Percentiles rank a stretch among this genome's conserved stretches.
Evolutionary conservation across 2,113 vertebrate species (phyloP).

Genomic region (Rissa tridactyla): DNA sequence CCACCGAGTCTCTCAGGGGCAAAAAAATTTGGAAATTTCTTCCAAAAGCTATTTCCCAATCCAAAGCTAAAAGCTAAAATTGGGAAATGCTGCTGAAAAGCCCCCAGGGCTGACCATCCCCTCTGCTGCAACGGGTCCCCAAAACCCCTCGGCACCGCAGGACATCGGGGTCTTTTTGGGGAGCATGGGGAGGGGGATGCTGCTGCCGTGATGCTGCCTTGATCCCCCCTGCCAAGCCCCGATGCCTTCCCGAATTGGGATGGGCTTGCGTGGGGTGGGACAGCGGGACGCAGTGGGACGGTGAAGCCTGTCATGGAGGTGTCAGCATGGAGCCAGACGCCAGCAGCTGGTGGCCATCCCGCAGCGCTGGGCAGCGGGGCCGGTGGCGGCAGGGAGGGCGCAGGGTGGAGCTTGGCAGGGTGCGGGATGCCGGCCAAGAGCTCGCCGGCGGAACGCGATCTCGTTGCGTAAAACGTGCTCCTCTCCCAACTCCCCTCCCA

Average conservation of each 20-base stretch:
- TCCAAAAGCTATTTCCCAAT: not conserved
- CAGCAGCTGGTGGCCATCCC: not conserved
- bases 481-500: not conserved
- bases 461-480: not conserved
- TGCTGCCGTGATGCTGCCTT: fast-evolving
- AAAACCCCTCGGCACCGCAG: fast-evolving
- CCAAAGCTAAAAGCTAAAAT: not conserved
- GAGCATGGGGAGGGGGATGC: fast-evolving
- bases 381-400: fast-evolving
- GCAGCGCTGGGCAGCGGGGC: not conserved
- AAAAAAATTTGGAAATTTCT: not conserved
- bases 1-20: not conserved
- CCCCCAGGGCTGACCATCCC: not conserved
- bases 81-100: not conserved
- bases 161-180: not conserved
- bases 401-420: slow-evolving; percentile 7
- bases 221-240: not conserved
- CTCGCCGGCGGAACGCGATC: slow-evolving; percentile 23
- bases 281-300: fast-evolving
- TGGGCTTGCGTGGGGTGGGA: not conserved
- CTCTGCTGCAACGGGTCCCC: not conserved
- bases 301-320: not conserved
- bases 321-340: not conserved
- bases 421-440: not conserved
- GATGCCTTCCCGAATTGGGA: fast-evolving